A percentile compares a stretch with the other conserved stretches of the same genome.
phyloP scores from a whole-genome alignment of 2,797 vertebrate species.

The Staurois parvus region DNA sequence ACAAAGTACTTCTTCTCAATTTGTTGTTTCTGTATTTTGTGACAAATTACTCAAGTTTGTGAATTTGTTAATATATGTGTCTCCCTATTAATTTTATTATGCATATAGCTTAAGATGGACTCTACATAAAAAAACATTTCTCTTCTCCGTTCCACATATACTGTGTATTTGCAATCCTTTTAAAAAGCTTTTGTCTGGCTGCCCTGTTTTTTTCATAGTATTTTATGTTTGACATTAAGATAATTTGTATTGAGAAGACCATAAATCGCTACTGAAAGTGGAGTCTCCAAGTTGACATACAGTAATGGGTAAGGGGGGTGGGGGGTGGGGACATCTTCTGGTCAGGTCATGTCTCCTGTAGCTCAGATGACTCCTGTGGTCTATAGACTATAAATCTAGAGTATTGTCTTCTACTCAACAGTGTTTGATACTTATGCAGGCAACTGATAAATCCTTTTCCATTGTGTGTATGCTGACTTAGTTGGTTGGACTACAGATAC shows the following conservation, averaged over 20 bases:
- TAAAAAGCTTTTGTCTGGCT: conserved; percentile 41
- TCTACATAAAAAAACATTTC: conserved; percentile 26
- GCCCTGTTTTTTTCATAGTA: conserved; percentile 18
- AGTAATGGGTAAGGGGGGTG: conserved; percentile 44
- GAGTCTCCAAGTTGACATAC: conserved; percentile 41
- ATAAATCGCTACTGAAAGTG: conserved; percentile 57
- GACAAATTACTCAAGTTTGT: too few relatives aligned
- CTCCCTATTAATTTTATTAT: not conserved
- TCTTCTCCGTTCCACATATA: conserved; percentile 29
- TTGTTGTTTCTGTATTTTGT: too few relatives aligned
- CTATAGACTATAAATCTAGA: conserved; percentile 41
- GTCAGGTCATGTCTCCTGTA: conserved; percentile 35
- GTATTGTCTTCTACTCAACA: not conserved
- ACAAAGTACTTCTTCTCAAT: not conserved
- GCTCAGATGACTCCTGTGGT: conserved; percentile 23
- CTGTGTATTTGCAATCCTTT: conserved; percentile 14
- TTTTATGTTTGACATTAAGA: conserved; percentile 45
- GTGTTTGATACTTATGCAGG: not conserved
- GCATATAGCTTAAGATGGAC: not conserved
- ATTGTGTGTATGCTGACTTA: too few relatives aligned
- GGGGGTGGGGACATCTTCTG: conserved; percentile 26
- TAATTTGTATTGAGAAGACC: conserved; percentile 32
- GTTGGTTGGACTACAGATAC: too few relatives aligned
- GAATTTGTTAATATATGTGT: not conserved
- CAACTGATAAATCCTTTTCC: too few relatives aligned